Evolutionary conservation across 2,797 vertebrate genomes (phyloP).

Genomic region (Anguilla marmorata): DNA sequence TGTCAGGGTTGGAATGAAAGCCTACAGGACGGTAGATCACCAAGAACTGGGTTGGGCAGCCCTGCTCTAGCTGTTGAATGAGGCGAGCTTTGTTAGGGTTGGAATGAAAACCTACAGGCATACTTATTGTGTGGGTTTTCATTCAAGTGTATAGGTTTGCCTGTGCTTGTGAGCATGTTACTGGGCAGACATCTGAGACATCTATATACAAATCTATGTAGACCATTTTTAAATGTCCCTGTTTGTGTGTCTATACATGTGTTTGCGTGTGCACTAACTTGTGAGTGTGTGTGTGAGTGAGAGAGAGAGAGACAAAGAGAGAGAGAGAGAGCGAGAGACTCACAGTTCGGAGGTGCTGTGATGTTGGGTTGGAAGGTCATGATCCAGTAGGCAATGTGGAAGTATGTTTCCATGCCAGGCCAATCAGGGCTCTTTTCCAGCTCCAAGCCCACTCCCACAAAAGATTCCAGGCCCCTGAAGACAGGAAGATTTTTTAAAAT

Average conservation of each 20-base stretch:
- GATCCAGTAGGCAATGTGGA: constrained; percentile 70
- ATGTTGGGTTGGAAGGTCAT: constrained; percentile 65
- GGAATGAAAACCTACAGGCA: no score
- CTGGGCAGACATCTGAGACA: no score
- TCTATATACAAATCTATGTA: neutral
- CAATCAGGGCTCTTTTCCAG: constrained; percentile 63
- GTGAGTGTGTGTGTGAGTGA: constrained; percentile 5
- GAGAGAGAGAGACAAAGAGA: neutral
- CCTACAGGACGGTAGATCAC: no score
- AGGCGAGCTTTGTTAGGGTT: no score
- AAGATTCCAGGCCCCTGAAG: constrained; percentile 51
- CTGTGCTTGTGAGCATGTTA: no score
- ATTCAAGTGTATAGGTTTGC: no score
- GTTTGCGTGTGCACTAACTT: neutral
- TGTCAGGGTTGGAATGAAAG: no score
- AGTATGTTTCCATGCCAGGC: constrained; percentile 62
- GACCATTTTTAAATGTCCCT: neutral
- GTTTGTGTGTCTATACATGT: neutral
- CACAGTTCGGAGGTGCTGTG: constrained; percentile 67
- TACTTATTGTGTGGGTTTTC: no score
- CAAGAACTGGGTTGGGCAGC: no score
- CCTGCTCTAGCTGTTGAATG: no score
- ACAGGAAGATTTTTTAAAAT: constrained; percentile 20
- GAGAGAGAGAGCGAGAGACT: constrained; percentile 47
- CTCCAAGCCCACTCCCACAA: constrained; percentile 54